These are phyloP conservation scores for Orthosia gracilis DNA, from an alignment of 2,888 invertebrate species.

Conservation along the genomic window DNA sequence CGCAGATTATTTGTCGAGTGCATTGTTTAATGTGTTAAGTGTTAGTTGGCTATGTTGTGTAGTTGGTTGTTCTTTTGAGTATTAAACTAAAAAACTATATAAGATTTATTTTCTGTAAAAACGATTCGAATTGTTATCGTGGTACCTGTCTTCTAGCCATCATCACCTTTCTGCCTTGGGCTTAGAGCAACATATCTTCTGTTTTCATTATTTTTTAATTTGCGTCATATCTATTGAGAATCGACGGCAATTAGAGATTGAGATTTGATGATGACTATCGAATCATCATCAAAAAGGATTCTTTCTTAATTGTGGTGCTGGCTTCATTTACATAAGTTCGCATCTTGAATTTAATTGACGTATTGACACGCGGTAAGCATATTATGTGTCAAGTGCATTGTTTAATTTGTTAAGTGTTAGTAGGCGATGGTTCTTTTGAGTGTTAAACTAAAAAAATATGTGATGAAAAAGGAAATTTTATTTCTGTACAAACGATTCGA, in stretches of 20 bases:
- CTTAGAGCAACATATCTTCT: background rate
- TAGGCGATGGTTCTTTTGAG: background rate
- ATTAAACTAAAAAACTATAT: background rate
- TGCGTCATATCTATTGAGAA: background rate
- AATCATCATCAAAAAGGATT: background rate
- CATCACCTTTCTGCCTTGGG: background rate
- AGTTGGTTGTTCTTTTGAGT: background rate
- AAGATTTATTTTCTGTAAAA: background rate
- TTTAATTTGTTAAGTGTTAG: background rate
- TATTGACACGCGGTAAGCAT: conserved; percentile 47
- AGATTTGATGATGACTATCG: background rate
- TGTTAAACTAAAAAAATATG: background rate
- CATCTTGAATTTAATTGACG: conserved; percentile 68
- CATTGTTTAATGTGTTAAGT: background rate
- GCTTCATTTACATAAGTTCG: conserved; percentile 67
- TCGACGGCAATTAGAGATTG: no score
- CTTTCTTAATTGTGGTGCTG: no score
- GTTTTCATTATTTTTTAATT: background rate
- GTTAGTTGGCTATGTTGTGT: no score
- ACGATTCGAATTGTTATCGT: background rate
- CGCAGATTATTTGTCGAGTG: conserved; percentile 7
- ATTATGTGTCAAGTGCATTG: conserved; percentile 6
- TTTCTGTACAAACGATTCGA: background rate
- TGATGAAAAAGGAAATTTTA: no score
- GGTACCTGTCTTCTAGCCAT: background rate